A percentile compares a stretch with the other conserved stretches of the same genome.
Evolutionary conservation across 2,113 vertebrate genomes (phyloP).

Genomic region (Sminthopsis crassicaudata): DNA sequence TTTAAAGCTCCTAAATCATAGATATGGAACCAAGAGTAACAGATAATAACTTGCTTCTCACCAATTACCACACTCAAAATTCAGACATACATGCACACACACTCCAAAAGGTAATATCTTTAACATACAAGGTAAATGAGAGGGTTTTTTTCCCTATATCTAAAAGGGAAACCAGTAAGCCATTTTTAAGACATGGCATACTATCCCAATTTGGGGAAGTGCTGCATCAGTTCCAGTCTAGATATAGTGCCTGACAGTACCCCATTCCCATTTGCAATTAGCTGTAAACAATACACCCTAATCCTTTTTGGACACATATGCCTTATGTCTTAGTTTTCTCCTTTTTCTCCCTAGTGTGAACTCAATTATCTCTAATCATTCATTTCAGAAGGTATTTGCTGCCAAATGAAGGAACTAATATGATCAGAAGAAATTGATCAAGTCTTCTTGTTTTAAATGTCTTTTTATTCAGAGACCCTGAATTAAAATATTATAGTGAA

Average conservation of each 20-base stretch:
- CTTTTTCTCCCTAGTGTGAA: not conserved
- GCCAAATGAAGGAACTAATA: not conserved
- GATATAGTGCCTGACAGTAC: not conserved
- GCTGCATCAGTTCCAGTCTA: not conserved
- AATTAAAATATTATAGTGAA: not conserved
- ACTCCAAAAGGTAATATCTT: too few species aligned
- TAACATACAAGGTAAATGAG: not conserved
- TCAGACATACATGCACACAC: too few species aligned
- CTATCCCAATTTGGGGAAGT: not conserved
- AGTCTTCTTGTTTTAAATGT: not conserved
- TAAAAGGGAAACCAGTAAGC: not conserved
- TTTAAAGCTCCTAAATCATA: not conserved
- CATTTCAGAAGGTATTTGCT: not conserved
- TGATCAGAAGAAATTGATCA: not conserved
- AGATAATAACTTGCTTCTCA: not conserved
- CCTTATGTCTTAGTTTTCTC: not conserved
- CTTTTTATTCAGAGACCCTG: not conserved
- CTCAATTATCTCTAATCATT: not conserved
- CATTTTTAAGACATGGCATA: not conserved
- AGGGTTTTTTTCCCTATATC: not conserved
- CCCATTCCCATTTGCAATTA: not conserved
- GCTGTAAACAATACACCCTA: not conserved
- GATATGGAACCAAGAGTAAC: too few species aligned
- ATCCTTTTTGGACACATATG: not conserved
- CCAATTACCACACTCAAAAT: too few species aligned